Conservation (phyloP, 2,113 vertebrate genomes). For the Siniperca knerii region DNA sequence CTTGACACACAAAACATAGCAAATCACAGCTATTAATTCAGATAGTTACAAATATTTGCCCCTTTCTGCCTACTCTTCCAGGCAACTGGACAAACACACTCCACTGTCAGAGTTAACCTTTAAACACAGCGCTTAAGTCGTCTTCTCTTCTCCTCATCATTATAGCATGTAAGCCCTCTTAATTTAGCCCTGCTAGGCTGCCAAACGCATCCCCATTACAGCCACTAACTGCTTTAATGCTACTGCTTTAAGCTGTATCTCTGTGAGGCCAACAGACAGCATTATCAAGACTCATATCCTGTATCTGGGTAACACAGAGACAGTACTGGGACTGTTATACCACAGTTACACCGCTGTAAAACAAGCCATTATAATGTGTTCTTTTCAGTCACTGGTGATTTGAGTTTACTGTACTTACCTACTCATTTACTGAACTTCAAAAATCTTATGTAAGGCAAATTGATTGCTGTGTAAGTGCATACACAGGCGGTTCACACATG, state of each 20-base stretch:
- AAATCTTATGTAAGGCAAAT: slow-evolving; percentile 38
- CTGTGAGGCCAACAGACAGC: slow-evolving; percentile 37
- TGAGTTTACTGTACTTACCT: slow-evolving; percentile 22
- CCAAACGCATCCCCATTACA: slow-evolving; percentile 71
- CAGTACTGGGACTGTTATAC: slow-evolving; percentile 14
- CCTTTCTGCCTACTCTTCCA: slow-evolving; percentile 34
- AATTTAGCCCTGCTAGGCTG: slow-evolving; percentile 73
- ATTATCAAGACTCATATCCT: slow-evolving; percentile 35
- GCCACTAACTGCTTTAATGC: slow-evolving; percentile 68
- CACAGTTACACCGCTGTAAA: slow-evolving; percentile 21
- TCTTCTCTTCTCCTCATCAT: slow-evolving; percentile 64
- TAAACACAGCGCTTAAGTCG: slow-evolving; percentile 65
- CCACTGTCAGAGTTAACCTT: slow-evolving; percentile 68
- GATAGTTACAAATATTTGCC: slow-evolving; percentile 58
- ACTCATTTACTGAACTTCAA: slow-evolving; percentile 42
- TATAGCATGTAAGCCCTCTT: slow-evolving; percentile 73
- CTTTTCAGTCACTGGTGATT: slow-evolving; percentile 31
- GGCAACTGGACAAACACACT: slow-evolving; percentile 65
- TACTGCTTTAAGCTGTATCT: slow-evolving; percentile 55
- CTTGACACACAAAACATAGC: slow-evolving; percentile 19
- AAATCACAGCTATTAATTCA: slow-evolving; percentile 63
- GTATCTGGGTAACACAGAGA: slow-evolving; percentile 30
- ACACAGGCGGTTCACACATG: slow-evolving; percentile 35
- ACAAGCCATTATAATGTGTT: slow-evolving; percentile 27
- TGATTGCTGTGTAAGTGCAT: slow-evolving; percentile 35